These are phyloP conservation scores for Monodelphis domestica DNA, from an alignment of 2,797 vertebrate genomes.

Conservation along the genomic window DNA sequence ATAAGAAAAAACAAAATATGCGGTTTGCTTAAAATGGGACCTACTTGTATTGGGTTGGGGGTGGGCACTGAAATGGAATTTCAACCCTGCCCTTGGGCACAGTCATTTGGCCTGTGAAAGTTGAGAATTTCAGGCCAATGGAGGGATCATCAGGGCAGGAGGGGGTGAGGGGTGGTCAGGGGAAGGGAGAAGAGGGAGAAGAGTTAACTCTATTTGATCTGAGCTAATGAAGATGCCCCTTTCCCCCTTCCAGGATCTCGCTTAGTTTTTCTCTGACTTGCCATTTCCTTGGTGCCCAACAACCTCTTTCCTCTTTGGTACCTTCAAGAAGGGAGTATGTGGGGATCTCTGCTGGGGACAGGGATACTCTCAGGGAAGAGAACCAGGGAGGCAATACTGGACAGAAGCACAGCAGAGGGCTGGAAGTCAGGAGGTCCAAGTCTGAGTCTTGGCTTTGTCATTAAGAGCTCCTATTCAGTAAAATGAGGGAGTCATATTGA, in stretches of 20 bases:
- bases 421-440: background rate
- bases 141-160: background rate
- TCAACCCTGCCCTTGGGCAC: background rate
- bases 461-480: background rate
- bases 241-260: background rate
- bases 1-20: background rate
- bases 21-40: background rate
- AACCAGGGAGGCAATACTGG: background rate
- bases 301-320: background rate
- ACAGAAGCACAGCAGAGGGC: background rate
- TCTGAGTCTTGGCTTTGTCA: background rate
- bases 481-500: background rate
- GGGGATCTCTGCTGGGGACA: background rate
- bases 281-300: too few species aligned
- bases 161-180: background rate
- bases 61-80: background rate
- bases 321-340: background rate
- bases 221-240: background rate
- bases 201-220: background rate
- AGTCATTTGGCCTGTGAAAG: background rate
- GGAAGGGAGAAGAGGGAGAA: background rate
- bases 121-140: background rate
- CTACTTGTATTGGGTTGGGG: background rate
- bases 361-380: background rate
- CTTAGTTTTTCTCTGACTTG: too few species aligned